Percentiles rank a stretch among this genome's conserved stretches.
These are phyloP conservation scores for Brachionus sp. DNA, from an alignment of 1,140 invertebrate genomes.

Conservation along the genomic window DNA sequence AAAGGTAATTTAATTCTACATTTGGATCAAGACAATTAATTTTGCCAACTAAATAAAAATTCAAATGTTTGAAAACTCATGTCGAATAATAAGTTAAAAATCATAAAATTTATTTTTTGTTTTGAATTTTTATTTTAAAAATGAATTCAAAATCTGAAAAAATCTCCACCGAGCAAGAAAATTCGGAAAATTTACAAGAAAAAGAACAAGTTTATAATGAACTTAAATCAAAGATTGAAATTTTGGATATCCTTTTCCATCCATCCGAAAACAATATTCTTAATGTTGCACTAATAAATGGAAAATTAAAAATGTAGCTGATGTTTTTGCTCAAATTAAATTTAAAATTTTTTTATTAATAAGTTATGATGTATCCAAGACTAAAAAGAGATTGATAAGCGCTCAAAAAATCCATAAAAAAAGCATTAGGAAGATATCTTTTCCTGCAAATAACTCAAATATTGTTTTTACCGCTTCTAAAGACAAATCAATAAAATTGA, in stretches of 20 bases:
- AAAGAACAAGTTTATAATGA: conserved; percentile 28
- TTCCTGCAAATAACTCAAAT: conserved; percentile 18
- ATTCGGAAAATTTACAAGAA: conserved; percentile 3
- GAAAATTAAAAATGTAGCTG: conserved; percentile 34
- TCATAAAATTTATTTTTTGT: not conserved
- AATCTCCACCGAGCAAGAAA: not conserved
- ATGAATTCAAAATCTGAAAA: not conserved
- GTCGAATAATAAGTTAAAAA: not conserved
- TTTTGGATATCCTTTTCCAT: conserved; percentile 36
- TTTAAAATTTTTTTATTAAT: not conserved
- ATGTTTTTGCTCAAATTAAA: not conserved
- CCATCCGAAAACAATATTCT: conserved; percentile 35
- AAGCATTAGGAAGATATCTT: conserved; percentile 22
- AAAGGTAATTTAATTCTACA: not conserved
- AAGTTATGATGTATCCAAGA: conserved; percentile 28
- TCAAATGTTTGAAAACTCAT: not conserved
- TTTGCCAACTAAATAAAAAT: not conserved
- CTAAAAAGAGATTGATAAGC: conserved; percentile 6
- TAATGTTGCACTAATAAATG: conserved; percentile 21
- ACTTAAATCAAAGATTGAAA: conserved; percentile 26
- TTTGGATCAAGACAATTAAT: not conserved
- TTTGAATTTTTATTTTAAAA: not conserved
- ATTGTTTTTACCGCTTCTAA: conserved; percentile 31
- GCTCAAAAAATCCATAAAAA: conserved; percentile 45
- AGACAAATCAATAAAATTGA: conserved; percentile 46